Evolutionary conservation across 2,888 invertebrate species (phyloP), one percentile per base, ranked within the genome.

Genomic region (Ophion obscuratus): DNA sequence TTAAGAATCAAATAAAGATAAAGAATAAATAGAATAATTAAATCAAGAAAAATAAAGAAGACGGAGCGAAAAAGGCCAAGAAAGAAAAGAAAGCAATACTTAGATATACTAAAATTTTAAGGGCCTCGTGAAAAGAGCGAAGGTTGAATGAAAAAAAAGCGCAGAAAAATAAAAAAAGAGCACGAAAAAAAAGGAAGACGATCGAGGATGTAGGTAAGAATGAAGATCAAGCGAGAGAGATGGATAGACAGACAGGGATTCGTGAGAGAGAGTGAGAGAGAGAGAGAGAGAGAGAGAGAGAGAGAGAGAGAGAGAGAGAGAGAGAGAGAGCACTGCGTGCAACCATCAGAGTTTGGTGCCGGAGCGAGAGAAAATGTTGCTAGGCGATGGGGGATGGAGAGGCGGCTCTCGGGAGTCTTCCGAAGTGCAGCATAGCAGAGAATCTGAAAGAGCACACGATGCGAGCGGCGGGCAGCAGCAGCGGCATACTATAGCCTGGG

Each of bases 281-380:
- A 74, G 20, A 40, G 44, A 68, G 44, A 87, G 66, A 80, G 79
- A 61, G 84, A 77, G 53, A 79, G 86, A 66, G 75, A 77, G 87
- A 81, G 73, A 57, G 74, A 83, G 67, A 87, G 83, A 85, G 84
- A 82, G 57, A 85, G 59, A 80, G 85, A 87, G 88, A 64, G 53
- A 44, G 53, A 62, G 2, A 62, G 47, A 71, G 62, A 14, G 81
- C 61, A 47, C 74, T 59, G 31, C 31, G 31, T 44, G 77, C 68
- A 66, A 59, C 47, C 17, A 53, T 20, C n/a, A 10, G 66, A 73
- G 75, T 62, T 57, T 66, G 44, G n/a, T 73, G 74, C 44, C 70
- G 31, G 83, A 85, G 84, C 76, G 75, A 83, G 75, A 70, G 79
- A 82, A 66, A 79, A 75, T 84, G 40, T 53, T 44, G 73, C 81